Evolutionary conservation across 2,888 invertebrate genomes (phyloP).

Genomic region (Bellardia pandia): DNA sequence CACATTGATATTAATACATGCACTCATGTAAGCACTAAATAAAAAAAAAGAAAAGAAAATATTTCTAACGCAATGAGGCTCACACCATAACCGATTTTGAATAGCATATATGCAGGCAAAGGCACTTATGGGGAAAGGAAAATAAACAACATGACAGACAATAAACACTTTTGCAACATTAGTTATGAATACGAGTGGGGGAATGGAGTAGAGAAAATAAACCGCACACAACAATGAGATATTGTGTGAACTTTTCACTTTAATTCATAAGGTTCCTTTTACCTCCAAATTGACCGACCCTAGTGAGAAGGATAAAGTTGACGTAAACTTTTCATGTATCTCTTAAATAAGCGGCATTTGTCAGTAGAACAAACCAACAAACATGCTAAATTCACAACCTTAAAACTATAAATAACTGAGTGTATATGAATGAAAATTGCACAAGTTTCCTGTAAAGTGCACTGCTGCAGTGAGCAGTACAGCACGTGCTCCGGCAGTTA

Average conservation of each 20-base stretch:
- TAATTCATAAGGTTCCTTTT: constrained; percentile 27
- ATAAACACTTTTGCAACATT: constrained; percentile 25
- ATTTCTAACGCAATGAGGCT: not conserved
- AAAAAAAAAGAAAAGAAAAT: not conserved
- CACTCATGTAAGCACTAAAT: not conserved
- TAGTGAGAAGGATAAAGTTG: constrained; percentile 67
- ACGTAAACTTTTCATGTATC: constrained; percentile 60
- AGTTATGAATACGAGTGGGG: not conserved
- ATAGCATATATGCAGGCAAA: not conserved
- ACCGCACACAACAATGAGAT: constrained; percentile 47
- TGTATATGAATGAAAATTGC: constrained; percentile 64
- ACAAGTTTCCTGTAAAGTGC: constrained; percentile 17
- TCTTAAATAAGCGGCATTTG: constrained; percentile 57
- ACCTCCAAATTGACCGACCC: constrained; percentile 56
- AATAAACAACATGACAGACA: constrained; percentile 22
- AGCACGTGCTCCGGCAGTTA: constrained; percentile 60
- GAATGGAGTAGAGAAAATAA: not conserved
- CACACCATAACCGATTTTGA: not conserved
- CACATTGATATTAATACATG: constrained; percentile 16
- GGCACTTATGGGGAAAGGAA: not conserved
- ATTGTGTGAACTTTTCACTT: constrained; percentile 37
- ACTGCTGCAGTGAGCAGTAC: constrained; percentile 13
- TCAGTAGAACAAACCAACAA: not conserved
- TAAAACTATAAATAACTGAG: constrained; percentile 68
- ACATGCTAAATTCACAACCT: constrained; percentile 37